Evolutionary conservation across 2,113 vertebrate genomes (phyloP).

Genomic region (Neotragus pygmaeus): DNA sequence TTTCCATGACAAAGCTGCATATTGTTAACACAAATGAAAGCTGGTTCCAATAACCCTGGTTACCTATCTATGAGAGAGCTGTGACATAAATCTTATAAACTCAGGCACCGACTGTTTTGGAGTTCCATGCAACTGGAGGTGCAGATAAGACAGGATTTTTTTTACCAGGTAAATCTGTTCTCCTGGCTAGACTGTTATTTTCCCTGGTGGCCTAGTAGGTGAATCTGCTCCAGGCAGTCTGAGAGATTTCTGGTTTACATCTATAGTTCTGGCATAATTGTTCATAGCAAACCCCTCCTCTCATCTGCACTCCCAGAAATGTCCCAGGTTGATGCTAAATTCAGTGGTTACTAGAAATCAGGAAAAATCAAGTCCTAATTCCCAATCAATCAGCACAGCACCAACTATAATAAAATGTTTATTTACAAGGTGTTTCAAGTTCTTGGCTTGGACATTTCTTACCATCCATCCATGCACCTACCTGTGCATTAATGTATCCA

Average conservation of each 20-base stretch:
- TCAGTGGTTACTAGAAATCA: slow-evolving; percentile 17
- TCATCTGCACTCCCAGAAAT: neutral
- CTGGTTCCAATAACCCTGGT: neutral
- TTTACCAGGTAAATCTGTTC: neutral
- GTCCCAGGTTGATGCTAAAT: neutral
- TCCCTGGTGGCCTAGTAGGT: neutral
- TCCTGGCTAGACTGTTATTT: neutral
- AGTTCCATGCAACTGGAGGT: neutral
- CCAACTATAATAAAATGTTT: neutral
- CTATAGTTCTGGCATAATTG: neutral
- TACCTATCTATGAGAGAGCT: neutral
- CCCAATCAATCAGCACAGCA: neutral
- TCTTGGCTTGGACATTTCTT: neutral
- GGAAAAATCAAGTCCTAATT: slow-evolving; percentile 15
- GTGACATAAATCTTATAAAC: neutral
- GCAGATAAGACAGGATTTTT: neutral
- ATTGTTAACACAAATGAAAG: neutral
- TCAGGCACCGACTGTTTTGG: neutral
- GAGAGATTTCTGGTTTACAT: neutral
- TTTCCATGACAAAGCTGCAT: neutral
- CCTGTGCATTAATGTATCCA: neutral
- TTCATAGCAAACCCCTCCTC: neutral
- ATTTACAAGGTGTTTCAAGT: neutral
- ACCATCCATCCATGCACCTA: neutral
- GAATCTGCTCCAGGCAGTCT: neutral